Conservation (phyloP, 1,140 invertebrate genomes). For the Cardiocondyla obscurior region DNA sequence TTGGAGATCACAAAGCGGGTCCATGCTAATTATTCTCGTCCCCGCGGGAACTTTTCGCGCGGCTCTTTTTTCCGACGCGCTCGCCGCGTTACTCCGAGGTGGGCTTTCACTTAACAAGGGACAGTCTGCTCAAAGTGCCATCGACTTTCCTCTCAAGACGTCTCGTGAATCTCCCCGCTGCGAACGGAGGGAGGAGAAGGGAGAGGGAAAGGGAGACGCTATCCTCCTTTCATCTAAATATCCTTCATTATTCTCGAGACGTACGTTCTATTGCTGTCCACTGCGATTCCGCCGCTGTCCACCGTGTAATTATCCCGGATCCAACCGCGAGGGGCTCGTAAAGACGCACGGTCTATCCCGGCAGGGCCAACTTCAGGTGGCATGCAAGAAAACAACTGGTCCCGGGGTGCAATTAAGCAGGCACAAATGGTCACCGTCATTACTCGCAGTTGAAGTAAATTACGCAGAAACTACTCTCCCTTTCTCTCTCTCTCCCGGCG, state of each 20-base stretch:
- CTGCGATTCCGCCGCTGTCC: neutral
- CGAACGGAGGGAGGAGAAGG: no score
- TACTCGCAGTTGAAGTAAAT: slow-evolving; percentile 29
- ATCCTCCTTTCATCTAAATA: slow-evolving; percentile 29
- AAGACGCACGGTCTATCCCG: slow-evolving; percentile 18
- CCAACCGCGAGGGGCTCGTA: slow-evolving; percentile 35
- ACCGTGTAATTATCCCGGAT: slow-evolving; percentile 8
- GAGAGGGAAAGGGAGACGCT: neutral
- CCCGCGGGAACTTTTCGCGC: neutral
- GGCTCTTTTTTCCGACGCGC: neutral
- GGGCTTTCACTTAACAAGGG: slow-evolving; percentile 11
- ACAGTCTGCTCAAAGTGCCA: neutral
- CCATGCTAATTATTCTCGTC: slow-evolving; percentile 26
- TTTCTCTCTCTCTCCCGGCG: neutral
- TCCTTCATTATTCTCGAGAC: slow-evolving; percentile 18
- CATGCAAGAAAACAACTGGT: slow-evolving; percentile 25
- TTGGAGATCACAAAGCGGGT: slow-evolving; percentile 15
- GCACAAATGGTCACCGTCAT: slow-evolving; percentile 25
- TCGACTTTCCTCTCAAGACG: neutral
- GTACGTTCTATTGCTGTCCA: neutral
- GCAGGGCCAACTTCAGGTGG: slow-evolving; percentile 8
- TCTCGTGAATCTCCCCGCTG: neutral
- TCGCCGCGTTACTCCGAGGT: slow-evolving; percentile 13
- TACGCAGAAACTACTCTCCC: neutral
- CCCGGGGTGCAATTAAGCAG: slow-evolving; percentile 23